Base-by-base conservation (phyloP, 2,797 vertebrate genomes). In the Gadopsis bispinosus region DNA sequence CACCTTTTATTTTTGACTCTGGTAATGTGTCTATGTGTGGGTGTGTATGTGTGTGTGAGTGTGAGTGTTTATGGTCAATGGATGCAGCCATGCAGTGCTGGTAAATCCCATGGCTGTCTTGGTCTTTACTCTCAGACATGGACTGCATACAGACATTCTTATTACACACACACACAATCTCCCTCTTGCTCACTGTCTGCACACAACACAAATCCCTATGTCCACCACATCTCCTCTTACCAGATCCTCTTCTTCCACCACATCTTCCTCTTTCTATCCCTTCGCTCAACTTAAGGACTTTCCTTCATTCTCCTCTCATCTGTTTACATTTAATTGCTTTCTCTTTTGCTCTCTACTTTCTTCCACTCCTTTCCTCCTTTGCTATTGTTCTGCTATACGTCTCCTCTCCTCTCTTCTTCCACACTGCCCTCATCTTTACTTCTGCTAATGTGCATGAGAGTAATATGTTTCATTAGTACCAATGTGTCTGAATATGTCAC, bases 401-500 rank as follows among this genome's bases (percentile, higher is more conserved):
- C 35, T 61, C 45, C 6, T 65, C 26, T 53, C n/a, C 61, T 55
- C 67, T 77, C 54, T 61, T 43, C 69, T 54, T 29, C 47, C 62
- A 55, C 80, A 39, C 41, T 92, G 91, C 93, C 92, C 92, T 91
- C 88, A 88, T 75, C 83, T 79, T 90, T 91, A 92, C 91, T 89
- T 79, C 77, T 35, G 61, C 63, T 89, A 89, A 92, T 92, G 87
- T 85, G 64, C 80, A 77, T 78, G 73, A 88, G 83, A 91, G 78
- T 88, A 91, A 91, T 93, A 91, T 85, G 84, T 89, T 90, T 91
- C 88, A 91, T 94, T 93, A 93, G 83, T 63, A 80, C 74, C 76
- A 64, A 91, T 92, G 80, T 89, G 83, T 92, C 88, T 87, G 89
- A 87, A 89, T 87, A 88, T 92, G 91, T 91, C 89, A 86, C 62